Conservation (phyloP, 2,888 invertebrate genomes). For the Drosophila diplacantha region DNA sequence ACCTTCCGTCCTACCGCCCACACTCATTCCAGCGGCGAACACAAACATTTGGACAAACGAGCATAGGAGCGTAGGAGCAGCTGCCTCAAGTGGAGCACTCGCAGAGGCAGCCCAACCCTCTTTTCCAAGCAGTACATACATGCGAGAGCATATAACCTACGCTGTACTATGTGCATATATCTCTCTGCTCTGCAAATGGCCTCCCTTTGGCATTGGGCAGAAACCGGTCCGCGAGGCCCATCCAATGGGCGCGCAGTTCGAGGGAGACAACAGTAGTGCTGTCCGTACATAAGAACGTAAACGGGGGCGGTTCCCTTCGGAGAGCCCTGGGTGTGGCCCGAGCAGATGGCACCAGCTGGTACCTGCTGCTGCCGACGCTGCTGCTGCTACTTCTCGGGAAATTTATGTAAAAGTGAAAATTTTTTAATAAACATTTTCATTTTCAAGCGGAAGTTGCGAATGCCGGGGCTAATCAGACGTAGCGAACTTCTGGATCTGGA, state of each 20-base stretch:
- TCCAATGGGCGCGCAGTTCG: conserved; percentile 41
- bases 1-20: conserved; percentile 14
- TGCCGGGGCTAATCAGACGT: conserved; percentile 54
- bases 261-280: conserved; percentile 52
- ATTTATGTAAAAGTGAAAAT: conserved; percentile 69
- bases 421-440: conserved; percentile 69
- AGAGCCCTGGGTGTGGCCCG: conserved; percentile 58
- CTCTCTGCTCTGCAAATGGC: conserved; percentile 40
- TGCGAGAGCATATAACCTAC: conserved; percentile 3
- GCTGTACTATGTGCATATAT: conserved; percentile 6
- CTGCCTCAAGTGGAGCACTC: conserved; percentile 43
- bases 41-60: conserved; percentile 61
- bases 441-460: conserved; percentile 56
- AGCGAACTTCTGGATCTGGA: conserved; percentile 24
- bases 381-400: conserved; percentile 15
- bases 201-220: conserved; percentile 53
- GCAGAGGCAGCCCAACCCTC: conserved; percentile 21
- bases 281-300: conserved; percentile 46
- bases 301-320: conserved; percentile 45
- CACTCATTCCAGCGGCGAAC: conserved; percentile 15
- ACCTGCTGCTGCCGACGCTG: conserved; percentile 30
- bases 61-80: conserved; percentile 38
- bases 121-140: conserved; percentile 7
- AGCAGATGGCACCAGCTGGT: conserved; percentile 47
- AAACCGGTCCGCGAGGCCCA: conserved; percentile 46